Percentiles rank a stretch among this genome's conserved stretches.
phyloP scores from a whole-genome alignment of 2,113 vertebrate genomes.

The Lagenorhynchus albirostris region DNA sequence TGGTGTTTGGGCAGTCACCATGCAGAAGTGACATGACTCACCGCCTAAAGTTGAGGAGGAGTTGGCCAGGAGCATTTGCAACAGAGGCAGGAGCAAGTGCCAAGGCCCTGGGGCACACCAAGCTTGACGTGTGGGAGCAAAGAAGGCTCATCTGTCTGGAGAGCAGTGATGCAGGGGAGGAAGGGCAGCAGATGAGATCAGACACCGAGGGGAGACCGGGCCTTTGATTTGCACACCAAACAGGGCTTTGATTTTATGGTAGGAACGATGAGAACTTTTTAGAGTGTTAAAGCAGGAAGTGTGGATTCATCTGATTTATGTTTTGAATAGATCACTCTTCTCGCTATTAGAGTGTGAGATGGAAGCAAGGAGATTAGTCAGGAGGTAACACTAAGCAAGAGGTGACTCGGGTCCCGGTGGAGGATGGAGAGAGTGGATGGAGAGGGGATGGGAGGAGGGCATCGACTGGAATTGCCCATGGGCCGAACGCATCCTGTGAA shows the following conservation, averaged over 20 bases:
- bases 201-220: background rate
- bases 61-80: background rate
- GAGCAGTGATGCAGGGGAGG: background rate
- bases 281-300: background rate
- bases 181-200: background rate
- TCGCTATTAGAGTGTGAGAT: background rate
- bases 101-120: background rate
- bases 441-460: accelerated
- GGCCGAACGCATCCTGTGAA: accelerated
- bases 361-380: background rate
- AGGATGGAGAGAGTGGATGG: background rate
- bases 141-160: background rate
- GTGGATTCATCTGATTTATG: background rate
- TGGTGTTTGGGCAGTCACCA: background rate
- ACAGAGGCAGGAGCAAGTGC: background rate
- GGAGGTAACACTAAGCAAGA: background rate
- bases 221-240: background rate
- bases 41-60: background rate
- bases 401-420: accelerated
- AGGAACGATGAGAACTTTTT: background rate
- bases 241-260: background rate
- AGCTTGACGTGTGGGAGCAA: background rate
- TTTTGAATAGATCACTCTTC: background rate
- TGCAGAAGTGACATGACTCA: background rate
- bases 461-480: accelerated